Percentiles rank a stretch among this genome's conserved stretches.
These are phyloP conservation scores for Mastacembelus armatus DNA, from an alignment of 2,797 vertebrate genomes.

Conservation along the genomic window DNA sequence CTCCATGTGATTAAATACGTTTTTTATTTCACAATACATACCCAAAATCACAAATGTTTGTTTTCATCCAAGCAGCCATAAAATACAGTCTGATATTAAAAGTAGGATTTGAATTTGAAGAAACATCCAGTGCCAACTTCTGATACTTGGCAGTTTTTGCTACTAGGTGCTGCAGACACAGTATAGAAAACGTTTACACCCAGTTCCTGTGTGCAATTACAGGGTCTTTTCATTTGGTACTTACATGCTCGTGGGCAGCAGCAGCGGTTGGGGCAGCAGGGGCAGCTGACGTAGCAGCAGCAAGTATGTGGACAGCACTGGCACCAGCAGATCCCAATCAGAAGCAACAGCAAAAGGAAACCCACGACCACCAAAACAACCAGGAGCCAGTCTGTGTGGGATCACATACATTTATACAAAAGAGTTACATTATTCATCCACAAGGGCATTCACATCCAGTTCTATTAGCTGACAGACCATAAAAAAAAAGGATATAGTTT, in stretches of 20 bases:
- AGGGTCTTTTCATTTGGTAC: constrained; percentile 49
- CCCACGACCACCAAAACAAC: constrained; percentile 89
- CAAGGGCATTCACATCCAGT: no score
- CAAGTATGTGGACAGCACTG: constrained; percentile 95
- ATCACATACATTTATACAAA: not conserved
- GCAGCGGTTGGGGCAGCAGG: constrained; percentile 92
- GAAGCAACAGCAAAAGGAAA: constrained; percentile 83
- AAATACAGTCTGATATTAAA: no score
- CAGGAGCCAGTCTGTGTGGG: constrained; percentile 90
- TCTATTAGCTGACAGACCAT: no score
- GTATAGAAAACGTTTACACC: not conserved
- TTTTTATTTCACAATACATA: no score
- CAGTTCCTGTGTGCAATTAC: not conserved
- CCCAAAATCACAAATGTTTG: not conserved
- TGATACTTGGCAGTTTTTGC: no score
- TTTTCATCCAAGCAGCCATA: not conserved
- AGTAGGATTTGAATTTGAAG: no score
- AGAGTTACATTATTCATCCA: not conserved
- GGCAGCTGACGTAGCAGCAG: constrained; percentile 93
- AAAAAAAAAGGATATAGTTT: no score
- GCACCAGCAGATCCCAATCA: constrained; percentile 93
- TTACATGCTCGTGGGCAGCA: constrained; percentile 92
- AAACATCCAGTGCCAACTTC: no score
- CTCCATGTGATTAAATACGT: no score
- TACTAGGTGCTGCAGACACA: no score